Conservation (phyloP, 2,113 vertebrate genomes). For the Channa argus region DNA sequence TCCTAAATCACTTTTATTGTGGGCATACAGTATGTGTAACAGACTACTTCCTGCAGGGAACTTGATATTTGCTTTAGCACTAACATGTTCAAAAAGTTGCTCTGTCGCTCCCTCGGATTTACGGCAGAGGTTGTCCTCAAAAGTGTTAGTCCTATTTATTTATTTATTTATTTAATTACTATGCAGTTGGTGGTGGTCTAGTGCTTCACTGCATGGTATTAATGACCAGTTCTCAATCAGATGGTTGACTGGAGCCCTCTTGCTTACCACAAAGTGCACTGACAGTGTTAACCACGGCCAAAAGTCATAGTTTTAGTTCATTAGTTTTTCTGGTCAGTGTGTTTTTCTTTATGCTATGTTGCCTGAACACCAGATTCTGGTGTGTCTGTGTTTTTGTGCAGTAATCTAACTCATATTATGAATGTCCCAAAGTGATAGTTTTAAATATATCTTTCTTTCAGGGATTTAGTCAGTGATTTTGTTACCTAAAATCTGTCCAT, state of each 20-base stretch:
- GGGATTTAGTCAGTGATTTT: not conserved
- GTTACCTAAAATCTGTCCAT: not conserved
- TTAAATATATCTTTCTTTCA: not conserved
- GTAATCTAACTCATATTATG: not conserved
- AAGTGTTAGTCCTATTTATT: too few relatives aligned
- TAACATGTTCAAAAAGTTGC: too few relatives aligned
- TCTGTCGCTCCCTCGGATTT: too few relatives aligned
- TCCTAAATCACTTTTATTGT: too few relatives aligned
- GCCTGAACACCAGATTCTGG: too few relatives aligned
- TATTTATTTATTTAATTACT: too few relatives aligned
- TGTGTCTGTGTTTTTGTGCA: not conserved
- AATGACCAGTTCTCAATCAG: not conserved
- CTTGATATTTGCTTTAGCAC: too few relatives aligned
- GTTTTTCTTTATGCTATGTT: not conserved
- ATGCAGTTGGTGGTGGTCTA: not conserved
- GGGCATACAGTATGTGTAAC: too few relatives aligned
- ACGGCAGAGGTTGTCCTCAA: too few relatives aligned
- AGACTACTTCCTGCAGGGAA: too few relatives aligned
- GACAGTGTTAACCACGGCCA: not conserved
- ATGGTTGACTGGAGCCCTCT: not conserved
- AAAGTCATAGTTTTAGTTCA: too few relatives aligned
- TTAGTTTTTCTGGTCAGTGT: too few relatives aligned
- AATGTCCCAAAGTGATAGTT: not conserved
- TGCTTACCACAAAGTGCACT: not conserved
- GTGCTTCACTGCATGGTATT: not conserved